These are phyloP conservation scores for Harmothoe impar DNA, from an alignment of 2,888 invertebrate species.

Conservation along the genomic window DNA sequence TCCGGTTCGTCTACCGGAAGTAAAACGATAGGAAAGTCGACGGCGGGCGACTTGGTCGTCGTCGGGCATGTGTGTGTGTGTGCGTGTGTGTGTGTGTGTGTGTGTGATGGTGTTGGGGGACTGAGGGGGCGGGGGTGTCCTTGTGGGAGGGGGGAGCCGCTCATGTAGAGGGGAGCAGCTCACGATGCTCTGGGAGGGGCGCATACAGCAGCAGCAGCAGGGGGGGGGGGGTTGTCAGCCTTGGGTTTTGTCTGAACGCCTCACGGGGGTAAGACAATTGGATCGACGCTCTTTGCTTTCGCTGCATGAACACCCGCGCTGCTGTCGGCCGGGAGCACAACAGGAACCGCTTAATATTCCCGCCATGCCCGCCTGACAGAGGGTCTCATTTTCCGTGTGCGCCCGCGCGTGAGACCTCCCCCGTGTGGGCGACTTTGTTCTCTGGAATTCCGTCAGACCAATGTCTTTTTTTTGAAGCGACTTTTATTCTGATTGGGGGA, in stretches of 20 bases:
- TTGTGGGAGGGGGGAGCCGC: too few relatives aligned
- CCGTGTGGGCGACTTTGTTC: background rate
- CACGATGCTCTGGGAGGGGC: too few relatives aligned
- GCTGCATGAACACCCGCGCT: conserved; percentile 1
- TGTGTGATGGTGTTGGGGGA: background rate
- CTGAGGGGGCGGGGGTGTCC: background rate
- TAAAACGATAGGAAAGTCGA: conserved; percentile 32
- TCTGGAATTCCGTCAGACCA: background rate
- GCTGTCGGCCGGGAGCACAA: background rate
- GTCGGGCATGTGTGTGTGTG: background rate
- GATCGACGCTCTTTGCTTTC: conserved; percentile 39
- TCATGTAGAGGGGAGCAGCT: too few relatives aligned
- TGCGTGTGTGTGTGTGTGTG: background rate
- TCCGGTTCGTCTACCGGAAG: conserved; percentile 42
- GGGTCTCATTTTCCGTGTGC: background rate
- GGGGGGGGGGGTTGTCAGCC: background rate
- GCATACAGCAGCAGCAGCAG: background rate
- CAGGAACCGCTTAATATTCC: conserved; percentile 7
- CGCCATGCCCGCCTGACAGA: background rate
- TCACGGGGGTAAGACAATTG: conserved; percentile 25
- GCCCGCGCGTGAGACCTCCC: background rate
- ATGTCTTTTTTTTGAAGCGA: background rate
- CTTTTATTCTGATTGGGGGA: background rate
- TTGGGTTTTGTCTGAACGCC: background rate
- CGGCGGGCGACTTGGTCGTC: background rate